These are phyloP conservation scores for Drosophila suzukii DNA, from an alignment of 1,140 invertebrate species.

Conservation along the genomic window DNA sequence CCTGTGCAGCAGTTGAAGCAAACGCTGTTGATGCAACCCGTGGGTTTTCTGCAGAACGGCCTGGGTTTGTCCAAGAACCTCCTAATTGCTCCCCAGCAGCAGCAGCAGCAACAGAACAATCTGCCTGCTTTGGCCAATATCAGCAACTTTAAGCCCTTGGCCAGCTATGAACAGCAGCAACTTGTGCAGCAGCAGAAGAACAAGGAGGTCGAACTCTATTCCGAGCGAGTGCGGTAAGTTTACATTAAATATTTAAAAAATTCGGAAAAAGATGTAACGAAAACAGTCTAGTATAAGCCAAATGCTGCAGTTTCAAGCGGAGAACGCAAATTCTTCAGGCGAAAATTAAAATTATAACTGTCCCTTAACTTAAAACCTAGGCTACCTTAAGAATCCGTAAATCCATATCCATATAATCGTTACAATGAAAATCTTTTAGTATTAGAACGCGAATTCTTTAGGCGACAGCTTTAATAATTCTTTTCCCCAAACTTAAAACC, in stretches of 20 bases:
- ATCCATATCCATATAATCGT: no score
- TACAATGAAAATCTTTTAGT: no score
- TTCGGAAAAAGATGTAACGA: background rate
- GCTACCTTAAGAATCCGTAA: no score
- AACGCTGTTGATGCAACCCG: constrained; percentile 35
- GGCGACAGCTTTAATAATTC: background rate
- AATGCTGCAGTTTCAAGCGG: no score
- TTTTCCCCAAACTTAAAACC: no score
- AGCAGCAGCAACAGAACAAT: constrained; percentile 12
- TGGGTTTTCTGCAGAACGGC: constrained; percentile 52
- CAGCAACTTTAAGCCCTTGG: constrained; percentile 71
- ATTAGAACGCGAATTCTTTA: no score
- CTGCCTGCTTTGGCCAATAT: constrained; percentile 70
- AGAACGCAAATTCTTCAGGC: no score
- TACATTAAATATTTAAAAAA: background rate
- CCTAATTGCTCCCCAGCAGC: constrained; percentile 37
- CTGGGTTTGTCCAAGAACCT: constrained; percentile 55
- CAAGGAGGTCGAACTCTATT: constrained; percentile 91
- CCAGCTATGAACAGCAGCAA: constrained; percentile 87
- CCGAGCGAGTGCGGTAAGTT: constrained; percentile 91
- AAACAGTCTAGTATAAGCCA: no score
- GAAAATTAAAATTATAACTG: no score
- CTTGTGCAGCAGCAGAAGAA: constrained; percentile 80
- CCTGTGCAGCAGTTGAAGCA: constrained; percentile 85
- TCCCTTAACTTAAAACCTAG: no score